Evolutionary conservation across 2,113 vertebrate genomes (phyloP).

Genomic region (Smithornis capensis): DNA sequence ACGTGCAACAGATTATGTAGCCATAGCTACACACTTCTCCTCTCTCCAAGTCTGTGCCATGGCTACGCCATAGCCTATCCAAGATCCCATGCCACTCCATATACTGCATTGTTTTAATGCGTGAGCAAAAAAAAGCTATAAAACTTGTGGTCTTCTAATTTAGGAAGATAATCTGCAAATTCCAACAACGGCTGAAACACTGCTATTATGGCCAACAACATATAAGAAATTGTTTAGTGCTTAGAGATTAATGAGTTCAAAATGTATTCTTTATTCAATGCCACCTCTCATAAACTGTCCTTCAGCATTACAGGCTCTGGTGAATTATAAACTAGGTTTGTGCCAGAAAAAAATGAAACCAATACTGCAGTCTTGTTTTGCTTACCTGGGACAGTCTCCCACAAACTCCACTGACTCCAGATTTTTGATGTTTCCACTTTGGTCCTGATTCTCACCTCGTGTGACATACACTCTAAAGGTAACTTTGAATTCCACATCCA

Average conservation of each 20-base stretch:
- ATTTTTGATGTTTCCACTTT: neutral
- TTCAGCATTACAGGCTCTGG: neutral
- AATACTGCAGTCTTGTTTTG: neutral
- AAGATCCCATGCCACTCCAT: neutral
- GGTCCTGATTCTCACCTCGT: conserved; percentile 68
- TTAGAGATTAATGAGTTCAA: neutral
- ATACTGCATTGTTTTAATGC: neutral
- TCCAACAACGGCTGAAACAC: neutral
- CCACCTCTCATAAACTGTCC: neutral
- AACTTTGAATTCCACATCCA: conserved; percentile 72
- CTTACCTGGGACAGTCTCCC: conserved; percentile 64
- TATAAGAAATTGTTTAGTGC: neutral
- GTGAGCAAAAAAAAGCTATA: neutral
- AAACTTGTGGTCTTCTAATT: neutral
- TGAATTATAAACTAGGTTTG: neutral
- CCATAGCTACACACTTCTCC: rapidly evolving
- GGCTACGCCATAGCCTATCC: neutral
- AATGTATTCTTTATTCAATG: neutral
- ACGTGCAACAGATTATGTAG: neutral
- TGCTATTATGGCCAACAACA: neutral
- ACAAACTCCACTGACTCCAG: conserved; percentile 72
- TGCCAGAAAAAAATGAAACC: neutral
- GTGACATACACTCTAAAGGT: conserved; percentile 72
- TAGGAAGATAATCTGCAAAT: neutral
- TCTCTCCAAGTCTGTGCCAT: neutral